phyloP scores from a whole-genome alignment of 2,113 vertebrate genomes.

The Sakesphorus luctuosus region DNA sequence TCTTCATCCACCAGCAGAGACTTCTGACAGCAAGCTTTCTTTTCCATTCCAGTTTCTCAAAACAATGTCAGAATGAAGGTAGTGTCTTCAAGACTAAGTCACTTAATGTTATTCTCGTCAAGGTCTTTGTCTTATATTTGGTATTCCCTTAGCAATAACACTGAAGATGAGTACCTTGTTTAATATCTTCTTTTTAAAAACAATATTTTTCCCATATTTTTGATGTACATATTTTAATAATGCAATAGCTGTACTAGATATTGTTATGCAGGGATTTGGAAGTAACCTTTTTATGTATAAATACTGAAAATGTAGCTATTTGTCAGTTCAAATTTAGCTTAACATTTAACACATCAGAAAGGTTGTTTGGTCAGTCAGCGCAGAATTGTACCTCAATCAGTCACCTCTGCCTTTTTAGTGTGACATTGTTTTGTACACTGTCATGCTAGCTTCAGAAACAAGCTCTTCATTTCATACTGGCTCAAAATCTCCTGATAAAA shows the following conservation, averaged over 20 bases:
- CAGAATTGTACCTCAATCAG: background rate
- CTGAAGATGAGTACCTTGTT: background rate
- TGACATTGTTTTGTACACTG: background rate
- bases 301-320: background rate
- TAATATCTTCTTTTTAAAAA: background rate
- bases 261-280: background rate
- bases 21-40: background rate
- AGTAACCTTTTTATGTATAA: background rate
- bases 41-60: background rate
- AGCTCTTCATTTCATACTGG: background rate
- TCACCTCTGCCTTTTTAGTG: background rate
- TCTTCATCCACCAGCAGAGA: background rate
- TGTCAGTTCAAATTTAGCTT: slow-evolving; percentile 2
- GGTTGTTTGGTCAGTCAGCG: background rate
- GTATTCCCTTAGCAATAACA: background rate
- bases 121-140: background rate
- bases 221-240: background rate
- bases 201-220: background rate
- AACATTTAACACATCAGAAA: background rate
- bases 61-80: background rate
- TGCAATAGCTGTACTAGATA: background rate
- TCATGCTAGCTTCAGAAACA: background rate
- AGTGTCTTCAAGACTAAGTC: background rate
- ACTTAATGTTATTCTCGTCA: background rate
- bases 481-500: background rate